Base-by-base conservation (phyloP, 2,888 invertebrate species). In the Phlogophora meticulosa region DNA sequence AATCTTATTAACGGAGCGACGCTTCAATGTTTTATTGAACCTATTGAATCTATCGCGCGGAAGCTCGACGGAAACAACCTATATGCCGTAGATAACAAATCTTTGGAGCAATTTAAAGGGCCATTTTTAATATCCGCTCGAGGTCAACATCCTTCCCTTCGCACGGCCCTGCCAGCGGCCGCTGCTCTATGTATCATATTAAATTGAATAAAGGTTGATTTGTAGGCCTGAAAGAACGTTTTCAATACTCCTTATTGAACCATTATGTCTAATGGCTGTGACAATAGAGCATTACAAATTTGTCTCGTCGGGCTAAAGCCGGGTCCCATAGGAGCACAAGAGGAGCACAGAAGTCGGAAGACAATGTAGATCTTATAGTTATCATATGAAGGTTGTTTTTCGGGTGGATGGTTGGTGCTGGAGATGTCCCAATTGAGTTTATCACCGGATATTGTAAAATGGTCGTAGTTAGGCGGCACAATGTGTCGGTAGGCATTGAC, bases 401-500 rank as follows among this genome's bases (percentile, higher is more conserved):
- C 32, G 82, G 71, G 56, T 80, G 75, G 65, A 76, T n/a, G n/a
- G n/a, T n/a, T n/a, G n/a, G n/a, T 76, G 65, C 68, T 64, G 81
- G 80, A 83, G 82, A 83, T 86, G 87, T 87, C 82, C 89, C 92
- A 93, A 94, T 94, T 93, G 94, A 92, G 92, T 93, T 93, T 93
- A 93, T 92, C 89, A 87, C 92, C 93, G 94, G 94, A 95, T 94
- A 95, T 94, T 92, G 93, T 94, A 92, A 94, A 94, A 94, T 94
- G 92, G 93, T 92, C 86, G 90, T 88, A 88, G 92, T 92, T 92
- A 88, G 87, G 84, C 76, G 84, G 84, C 71, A 90, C 90, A 89
- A 90, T 91, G 89, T 91, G 91, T 90, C 87, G 87, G 90, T 87
- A 87, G 88, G 87, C 92, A 92, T 92, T 88, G 92, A 91, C 88